Conservation (phyloP, 2,888 invertebrate genomes). For the Xylophagus ater region DNA sequence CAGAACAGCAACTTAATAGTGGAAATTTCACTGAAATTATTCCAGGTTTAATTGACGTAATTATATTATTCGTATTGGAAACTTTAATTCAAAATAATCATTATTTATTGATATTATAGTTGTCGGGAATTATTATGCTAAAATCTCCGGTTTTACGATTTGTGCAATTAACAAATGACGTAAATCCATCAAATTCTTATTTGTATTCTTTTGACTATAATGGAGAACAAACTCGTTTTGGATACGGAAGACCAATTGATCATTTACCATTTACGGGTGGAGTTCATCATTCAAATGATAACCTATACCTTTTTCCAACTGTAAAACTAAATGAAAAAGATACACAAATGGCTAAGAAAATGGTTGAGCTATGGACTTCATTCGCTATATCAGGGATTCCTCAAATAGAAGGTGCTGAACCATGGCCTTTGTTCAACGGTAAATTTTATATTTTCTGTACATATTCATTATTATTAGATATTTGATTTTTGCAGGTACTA, state of each 20-base stretch:
- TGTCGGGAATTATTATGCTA: constrained; percentile 32
- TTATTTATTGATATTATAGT: constrained; percentile 24
- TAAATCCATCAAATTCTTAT: constrained; percentile 31
- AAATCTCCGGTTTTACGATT: constrained; percentile 40
- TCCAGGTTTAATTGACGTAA: constrained; percentile 43
- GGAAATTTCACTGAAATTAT: constrained; percentile 37
- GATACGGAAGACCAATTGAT: constrained; percentile 34
- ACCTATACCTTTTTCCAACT: constrained; percentile 45
- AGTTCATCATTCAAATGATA: constrained; percentile 48
- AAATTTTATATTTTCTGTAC: too few species aligned
- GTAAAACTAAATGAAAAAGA: constrained; percentile 32
- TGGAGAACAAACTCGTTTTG: constrained; percentile 38
- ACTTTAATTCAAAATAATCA: not conserved
- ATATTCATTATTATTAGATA: too few species aligned
- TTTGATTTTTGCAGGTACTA: too few species aligned
- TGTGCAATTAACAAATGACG: constrained; percentile 26
- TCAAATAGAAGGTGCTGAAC: too few species aligned
- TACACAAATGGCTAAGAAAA: constrained; percentile 35
- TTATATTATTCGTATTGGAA: constrained; percentile 13
- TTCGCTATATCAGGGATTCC: constrained; percentile 35
- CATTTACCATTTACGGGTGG: constrained; percentile 43
- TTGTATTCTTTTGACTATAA: constrained; percentile 43
- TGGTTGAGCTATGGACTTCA: constrained; percentile 40
- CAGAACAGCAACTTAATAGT: constrained; percentile 29
- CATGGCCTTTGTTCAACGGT: too few species aligned